Conservation (phyloP, 2,797 vertebrate genomes). For the Scyliorhinus canicula region DNA sequence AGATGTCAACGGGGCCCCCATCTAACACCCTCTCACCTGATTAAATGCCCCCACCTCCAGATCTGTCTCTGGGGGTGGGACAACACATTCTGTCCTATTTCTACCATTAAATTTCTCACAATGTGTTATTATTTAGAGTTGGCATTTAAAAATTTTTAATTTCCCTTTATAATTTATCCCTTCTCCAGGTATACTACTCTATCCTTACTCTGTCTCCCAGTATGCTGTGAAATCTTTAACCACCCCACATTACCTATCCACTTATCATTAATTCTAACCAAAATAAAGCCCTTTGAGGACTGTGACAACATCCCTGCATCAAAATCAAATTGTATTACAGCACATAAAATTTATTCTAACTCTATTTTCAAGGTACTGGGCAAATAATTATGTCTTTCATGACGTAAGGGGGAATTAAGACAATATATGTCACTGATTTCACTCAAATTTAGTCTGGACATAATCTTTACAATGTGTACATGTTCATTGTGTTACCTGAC, state of each 20-base stretch:
- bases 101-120: background rate
- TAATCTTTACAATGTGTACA: background rate
- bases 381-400: background rate
- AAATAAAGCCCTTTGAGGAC: background rate
- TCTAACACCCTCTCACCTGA: background rate
- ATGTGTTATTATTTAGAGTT: background rate
- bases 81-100: background rate
- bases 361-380: background rate
- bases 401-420: background rate
- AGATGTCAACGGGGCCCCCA: too few species aligned
- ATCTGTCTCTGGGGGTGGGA: too few species aligned
- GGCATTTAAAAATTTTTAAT: background rate
- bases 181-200: background rate
- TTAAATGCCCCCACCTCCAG: background rate
- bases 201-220: background rate
- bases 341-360: background rate
- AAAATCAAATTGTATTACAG: background rate
- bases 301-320: background rate
- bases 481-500: conserved; percentile 61
- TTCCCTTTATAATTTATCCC: background rate
- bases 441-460: background rate
- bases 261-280: background rate
- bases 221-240: background rate
- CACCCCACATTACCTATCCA: background rate
- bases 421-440: background rate